phyloP scores from a whole-genome alignment of 2,113 vertebrate species.

The Heterotis niloticus region DNA sequence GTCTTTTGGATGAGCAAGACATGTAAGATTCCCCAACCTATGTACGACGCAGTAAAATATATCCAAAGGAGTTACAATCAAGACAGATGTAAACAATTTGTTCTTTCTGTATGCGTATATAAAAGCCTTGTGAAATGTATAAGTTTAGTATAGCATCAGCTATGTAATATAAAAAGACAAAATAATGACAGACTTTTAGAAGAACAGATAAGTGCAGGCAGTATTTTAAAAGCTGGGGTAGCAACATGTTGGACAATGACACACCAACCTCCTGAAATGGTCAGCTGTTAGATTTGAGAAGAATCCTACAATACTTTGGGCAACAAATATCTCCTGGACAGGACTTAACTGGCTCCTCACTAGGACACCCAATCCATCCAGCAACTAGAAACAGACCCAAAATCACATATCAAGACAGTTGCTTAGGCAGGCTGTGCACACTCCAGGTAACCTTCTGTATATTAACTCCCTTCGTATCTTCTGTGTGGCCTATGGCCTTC shows the following conservation, averaged over 20 bases:
- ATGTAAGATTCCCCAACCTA: conserved; percentile 61
- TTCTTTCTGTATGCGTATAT: too few relatives aligned
- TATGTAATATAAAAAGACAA: background rate
- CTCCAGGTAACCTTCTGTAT: background rate
- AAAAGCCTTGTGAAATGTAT: too few relatives aligned
- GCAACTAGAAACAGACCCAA: conserved; percentile 47
- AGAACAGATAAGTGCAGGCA: too few relatives aligned
- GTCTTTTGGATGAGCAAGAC: conserved; percentile 55
- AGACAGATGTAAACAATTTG: background rate
- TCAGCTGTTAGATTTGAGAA: conserved; percentile 60
- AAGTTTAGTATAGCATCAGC: background rate
- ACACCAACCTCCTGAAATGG: conserved; percentile 59
- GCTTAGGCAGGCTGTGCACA: background rate
- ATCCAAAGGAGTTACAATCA: background rate
- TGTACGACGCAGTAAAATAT: conserved; percentile 5
- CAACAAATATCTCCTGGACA: conserved; percentile 61
- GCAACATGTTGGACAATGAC: background rate
- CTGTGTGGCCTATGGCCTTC: too few relatives aligned
- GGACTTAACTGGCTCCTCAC: conserved; percentile 49
- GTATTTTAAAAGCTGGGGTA: background rate
- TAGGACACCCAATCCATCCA: conserved; percentile 61
- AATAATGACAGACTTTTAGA: background rate
- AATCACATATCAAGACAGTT: conserved; percentile 13
- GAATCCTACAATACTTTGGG: conserved; percentile 48
- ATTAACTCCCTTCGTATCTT: background rate